phyloP scores from a whole-genome alignment of 2,888 invertebrate genomes.

The Cactoblastis cactorum region DNA sequence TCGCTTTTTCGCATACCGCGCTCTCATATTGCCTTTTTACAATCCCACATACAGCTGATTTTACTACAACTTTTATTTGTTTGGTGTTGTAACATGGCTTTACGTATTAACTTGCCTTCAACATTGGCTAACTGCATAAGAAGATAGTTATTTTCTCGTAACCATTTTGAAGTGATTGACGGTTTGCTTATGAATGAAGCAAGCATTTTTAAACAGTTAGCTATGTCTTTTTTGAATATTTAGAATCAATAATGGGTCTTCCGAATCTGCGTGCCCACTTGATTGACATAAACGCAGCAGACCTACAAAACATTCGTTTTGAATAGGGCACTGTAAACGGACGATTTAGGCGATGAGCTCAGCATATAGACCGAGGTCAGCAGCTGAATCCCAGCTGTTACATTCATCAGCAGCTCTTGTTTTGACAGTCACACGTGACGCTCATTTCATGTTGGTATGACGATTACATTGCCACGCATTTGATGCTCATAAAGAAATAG shows the following conservation, averaged over 20 bases:
- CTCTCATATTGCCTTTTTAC: slow-evolving; percentile 27
- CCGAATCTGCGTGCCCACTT: slow-evolving; percentile 52
- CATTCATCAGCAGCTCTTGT: slow-evolving; percentile 49
- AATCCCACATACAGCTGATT: slow-evolving; percentile 15
- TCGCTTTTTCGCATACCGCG: slow-evolving; percentile 47
- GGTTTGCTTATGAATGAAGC: neutral
- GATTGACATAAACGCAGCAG: slow-evolving; percentile 46
- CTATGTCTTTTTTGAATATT: neutral
- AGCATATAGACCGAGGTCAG: slow-evolving; percentile 39
- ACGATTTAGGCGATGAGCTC: slow-evolving; percentile 64
- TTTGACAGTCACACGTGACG: slow-evolving; percentile 38
- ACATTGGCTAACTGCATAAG: neutral
- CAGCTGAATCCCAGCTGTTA: slow-evolving; percentile 65
- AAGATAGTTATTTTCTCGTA: neutral
- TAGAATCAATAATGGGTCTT: slow-evolving; percentile 37
- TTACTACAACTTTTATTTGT: slow-evolving; percentile 15
- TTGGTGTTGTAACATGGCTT: neutral
- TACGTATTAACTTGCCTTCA: neutral
- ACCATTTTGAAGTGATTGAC: neutral
- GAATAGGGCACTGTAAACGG: slow-evolving; percentile 39
- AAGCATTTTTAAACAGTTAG: neutral
- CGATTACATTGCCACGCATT: slow-evolving; percentile 32
- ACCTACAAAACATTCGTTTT: slow-evolving; percentile 27
- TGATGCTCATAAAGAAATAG: neutral
- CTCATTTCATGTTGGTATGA: slow-evolving; percentile 35